phyloP scores from a whole-genome alignment of 2,888 invertebrate species.

The Serripes groenlandicus region DNA sequence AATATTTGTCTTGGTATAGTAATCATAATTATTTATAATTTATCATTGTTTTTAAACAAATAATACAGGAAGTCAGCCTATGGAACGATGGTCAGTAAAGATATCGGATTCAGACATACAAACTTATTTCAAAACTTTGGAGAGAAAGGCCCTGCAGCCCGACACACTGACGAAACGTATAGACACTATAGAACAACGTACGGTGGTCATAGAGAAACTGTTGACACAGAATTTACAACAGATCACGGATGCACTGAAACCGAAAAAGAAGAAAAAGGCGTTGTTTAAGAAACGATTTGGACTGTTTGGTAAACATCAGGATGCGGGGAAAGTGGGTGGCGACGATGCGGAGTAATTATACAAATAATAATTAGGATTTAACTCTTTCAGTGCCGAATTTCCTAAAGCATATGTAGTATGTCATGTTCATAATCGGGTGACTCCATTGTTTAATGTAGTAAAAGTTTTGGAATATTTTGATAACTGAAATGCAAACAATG shows the following conservation, averaged over 20 bases:
- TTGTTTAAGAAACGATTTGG: neutral
- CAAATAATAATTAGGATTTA: too few relatives aligned
- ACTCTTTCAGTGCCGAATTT: too few relatives aligned
- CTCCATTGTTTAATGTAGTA: too few relatives aligned
- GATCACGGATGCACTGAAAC: neutral
- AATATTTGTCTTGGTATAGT: neutral
- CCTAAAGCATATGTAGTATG: too few relatives aligned
- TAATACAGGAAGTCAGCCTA: neutral
- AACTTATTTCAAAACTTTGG: neutral
- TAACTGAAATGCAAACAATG: too few relatives aligned
- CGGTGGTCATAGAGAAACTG: slow-evolving; percentile 13
- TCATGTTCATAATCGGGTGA: too few relatives aligned
- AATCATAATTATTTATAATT: neutral
- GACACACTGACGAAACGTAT: slow-evolving; percentile 26
- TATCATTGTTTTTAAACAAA: neutral
- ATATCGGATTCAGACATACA: slow-evolving; percentile 21
- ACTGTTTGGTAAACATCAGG: too few relatives aligned
- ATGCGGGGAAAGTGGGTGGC: too few relatives aligned
- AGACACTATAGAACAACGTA: slow-evolving; percentile 14
- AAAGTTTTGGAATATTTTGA: too few relatives aligned
- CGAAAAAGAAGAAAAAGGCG: slow-evolving; percentile 11
- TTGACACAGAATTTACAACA: slow-evolving; percentile 16
- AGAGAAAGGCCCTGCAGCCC: neutral
- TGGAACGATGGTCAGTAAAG: slow-evolving; percentile 21
- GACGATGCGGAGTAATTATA: too few relatives aligned